phyloP scores from a whole-genome alignment of 2,888 invertebrate species.

The Rhaphigaster nebulosa region DNA sequence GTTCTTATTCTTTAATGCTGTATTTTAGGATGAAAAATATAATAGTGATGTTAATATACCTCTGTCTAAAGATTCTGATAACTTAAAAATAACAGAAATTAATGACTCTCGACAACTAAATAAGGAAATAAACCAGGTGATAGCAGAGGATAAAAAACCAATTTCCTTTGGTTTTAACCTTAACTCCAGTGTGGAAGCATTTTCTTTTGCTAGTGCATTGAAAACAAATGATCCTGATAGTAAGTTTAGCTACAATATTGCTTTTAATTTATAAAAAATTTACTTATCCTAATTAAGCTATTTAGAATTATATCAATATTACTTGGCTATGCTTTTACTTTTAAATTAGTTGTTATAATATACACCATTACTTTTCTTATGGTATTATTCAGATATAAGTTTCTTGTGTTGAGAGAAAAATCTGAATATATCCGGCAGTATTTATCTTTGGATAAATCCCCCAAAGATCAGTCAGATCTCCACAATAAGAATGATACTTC shows the following conservation, averaged over 20 bases:
- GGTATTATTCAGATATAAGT: background rate
- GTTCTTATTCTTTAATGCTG: background rate
- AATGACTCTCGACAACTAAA: background rate
- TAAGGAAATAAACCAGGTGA: background rate
- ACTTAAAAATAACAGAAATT: background rate
- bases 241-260: background rate
- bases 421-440: too few species aligned
- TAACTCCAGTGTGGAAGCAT: background rate
- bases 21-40: conserved; percentile 1
- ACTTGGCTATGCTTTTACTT: background rate
- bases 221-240: conserved; percentile 24
- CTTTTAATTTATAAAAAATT: background rate
- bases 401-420: too few species aligned
- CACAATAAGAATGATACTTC: too few species aligned
- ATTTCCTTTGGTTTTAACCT: background rate
- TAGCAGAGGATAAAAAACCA: background rate
- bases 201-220: conserved; percentile 31
- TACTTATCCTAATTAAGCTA: background rate
- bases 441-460: too few species aligned
- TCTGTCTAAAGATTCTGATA: background rate
- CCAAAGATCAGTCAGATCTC: too few species aligned
- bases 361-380: too few species aligned
- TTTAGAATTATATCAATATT: background rate
- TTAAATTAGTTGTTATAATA: background rate
- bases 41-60: background rate